A percentile compares a stretch with the other conserved stretches of the same genome.
Evolutionary conservation across 92 coral and sea anemone genomes (phyloP).

Genomic region (Diadumene lineata): DNA sequence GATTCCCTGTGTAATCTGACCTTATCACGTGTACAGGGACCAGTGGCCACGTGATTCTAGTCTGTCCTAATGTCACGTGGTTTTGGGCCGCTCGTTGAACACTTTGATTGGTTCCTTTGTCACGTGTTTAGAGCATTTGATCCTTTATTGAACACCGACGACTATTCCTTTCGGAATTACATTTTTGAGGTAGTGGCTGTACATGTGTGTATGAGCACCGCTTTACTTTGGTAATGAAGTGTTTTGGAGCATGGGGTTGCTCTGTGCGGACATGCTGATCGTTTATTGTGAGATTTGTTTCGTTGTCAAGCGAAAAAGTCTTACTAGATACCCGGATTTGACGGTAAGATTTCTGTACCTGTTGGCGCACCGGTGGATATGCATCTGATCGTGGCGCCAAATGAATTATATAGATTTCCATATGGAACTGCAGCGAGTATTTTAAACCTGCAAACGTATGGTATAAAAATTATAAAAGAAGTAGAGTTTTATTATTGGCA

Average conservation of each 20-base stretch:
- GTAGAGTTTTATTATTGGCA: too few relatives aligned
- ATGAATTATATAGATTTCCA: too few relatives aligned
- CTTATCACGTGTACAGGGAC: neutral
- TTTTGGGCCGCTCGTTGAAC: conserved; percentile 10
- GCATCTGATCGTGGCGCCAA: too few relatives aligned
- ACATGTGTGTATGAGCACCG: neutral
- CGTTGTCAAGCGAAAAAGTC: neutral
- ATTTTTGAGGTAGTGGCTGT: neutral
- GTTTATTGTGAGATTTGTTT: neutral
- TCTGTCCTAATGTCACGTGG: neutral
- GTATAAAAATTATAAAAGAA: too few relatives aligned
- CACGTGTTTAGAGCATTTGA: conserved; percentile 8
- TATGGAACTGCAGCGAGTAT: too few relatives aligned
- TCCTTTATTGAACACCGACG: neutral
- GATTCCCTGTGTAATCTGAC: neutral
- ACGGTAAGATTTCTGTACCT: neutral
- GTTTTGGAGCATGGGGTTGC: neutral
- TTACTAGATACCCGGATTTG: neutral
- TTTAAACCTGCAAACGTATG: too few relatives aligned
- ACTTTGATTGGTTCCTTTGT: conserved; percentile 13
- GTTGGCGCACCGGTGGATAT: too few relatives aligned
- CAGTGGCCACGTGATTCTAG: neutral
- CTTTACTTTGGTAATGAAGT: neutral
- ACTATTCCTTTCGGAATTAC: neutral
- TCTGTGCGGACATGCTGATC: neutral